Base-by-base conservation (phyloP, 1,140 invertebrate species). In the Dreissena polymorpha region DNA sequence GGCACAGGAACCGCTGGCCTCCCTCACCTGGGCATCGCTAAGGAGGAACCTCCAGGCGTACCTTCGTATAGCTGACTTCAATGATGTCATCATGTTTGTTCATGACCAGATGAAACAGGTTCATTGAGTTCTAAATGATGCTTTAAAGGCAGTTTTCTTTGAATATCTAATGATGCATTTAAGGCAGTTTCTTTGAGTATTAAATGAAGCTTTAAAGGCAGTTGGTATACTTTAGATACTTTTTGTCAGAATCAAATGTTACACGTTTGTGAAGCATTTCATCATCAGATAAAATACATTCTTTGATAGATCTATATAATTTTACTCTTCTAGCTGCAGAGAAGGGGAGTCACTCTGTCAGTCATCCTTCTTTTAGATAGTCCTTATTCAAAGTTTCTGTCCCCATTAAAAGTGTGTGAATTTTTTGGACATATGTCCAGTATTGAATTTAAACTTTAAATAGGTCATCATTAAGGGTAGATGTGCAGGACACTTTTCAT, bases 91-190 rank as follows among this genome's bases (percentile, higher is more conserved):
- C 39, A 64, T 39, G 49, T 69, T 83, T 57, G 71, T 39, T 21
- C 80, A 83, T 60, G 50, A 16, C n/a, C 51, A 67, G 10, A 69
- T 83, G 13, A 83, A 70, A 69, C 51, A n/a, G 10, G 80, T 83
- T 21, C 18, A 27, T 6, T n/a, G 16, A 51, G 12, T 5, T 18
- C 16, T 16, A 18, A 50, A 5, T 8, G 14, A 2, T 12, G 18
- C 13, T 39, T 23, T 7, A 16, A 71, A 27, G 16, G 3, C 10
- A 1, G 21, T 71, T 39, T 71, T 39, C 50, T 27, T 39, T 50
- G 14, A 50, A 18, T 18, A 49, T 49, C n/a, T 71, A 18, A 18
- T 50, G 0, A n/a, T 14, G 29, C 29, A 18, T 10, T 70, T 16
- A 13, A 12, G n/a, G 21, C 18, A n/a, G 10, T 71, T 18, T 13